A percentile compares a stretch with the other conserved stretches of the same genome.
phyloP scores from a whole-genome alignment of 2,888 invertebrate genomes.

The Chesias legatella region DNA sequence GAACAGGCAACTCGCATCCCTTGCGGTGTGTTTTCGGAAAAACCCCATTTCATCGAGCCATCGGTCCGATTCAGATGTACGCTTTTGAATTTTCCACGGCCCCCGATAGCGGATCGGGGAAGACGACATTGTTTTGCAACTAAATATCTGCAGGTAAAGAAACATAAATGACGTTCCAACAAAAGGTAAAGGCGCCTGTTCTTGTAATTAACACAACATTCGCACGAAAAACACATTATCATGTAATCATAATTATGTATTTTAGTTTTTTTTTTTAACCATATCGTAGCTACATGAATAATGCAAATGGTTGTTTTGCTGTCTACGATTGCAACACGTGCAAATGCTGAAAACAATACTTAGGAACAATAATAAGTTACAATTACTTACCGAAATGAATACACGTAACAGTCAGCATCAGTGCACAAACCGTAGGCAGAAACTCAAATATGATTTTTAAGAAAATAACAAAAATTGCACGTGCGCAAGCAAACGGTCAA shows the following conservation, averaged over 20 bases:
- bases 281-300: conserved; percentile 72
- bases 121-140: conserved; percentile 64
- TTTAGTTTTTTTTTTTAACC: conserved; percentile 38
- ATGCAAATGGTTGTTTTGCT: conserved; percentile 77
- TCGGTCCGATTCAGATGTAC: conserved; percentile 82
- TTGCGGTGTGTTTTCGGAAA: conserved; percentile 92
- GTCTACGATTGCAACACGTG: conserved; percentile 72
- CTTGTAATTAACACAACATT: conserved; percentile 5
- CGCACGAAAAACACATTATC: conserved; percentile 14
- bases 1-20: conserved; percentile 93
- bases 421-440: conserved; percentile 50
- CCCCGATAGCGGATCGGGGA: conserved; percentile 68
- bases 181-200: conserved; percentile 10
- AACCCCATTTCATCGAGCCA: conserved; percentile 90
- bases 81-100: conserved; percentile 72
- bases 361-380: conserved; percentile 34
- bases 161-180: conserved; percentile 70
- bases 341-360: conserved; percentile 49
- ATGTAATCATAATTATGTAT: conserved; percentile 7
- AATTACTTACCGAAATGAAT: conserved; percentile 66
- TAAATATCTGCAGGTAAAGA: conserved; percentile 76
- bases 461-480: conserved; percentile 66
- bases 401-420: conserved; percentile 69
- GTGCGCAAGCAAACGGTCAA: conserved; percentile 77
- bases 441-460: conserved; percentile 46